phyloP scores from a whole-genome alignment of 1,140 invertebrate species.

The Eciton burchellii region DNA sequence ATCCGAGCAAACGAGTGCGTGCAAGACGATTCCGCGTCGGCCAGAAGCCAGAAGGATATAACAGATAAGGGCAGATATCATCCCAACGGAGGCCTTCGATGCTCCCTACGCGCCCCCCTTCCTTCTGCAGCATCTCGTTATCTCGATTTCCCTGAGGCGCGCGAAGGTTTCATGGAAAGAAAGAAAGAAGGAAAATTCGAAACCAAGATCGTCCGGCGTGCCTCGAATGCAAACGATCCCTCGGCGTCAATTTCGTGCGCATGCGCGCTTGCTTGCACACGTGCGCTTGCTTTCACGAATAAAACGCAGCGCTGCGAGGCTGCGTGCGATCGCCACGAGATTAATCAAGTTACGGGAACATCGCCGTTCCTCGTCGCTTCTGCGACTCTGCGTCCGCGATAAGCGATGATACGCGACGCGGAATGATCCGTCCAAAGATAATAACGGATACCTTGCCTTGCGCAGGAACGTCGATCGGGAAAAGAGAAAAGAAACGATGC shows the following conservation, averaged over 20 bases:
- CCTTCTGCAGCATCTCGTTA: not conserved
- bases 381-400: not conserved
- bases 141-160: not conserved
- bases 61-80: not conserved
- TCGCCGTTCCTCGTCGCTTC: not conserved
- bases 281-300: constrained; percentile 7
- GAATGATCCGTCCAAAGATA: not conserved
- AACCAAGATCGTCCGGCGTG: constrained; percentile 18
- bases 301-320: too few relatives aligned
- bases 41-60: constrained; percentile 4
- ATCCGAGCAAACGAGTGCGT: not conserved
- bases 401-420: not conserved
- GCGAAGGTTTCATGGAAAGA: constrained; percentile 14
- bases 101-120: not conserved
- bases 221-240: not conserved
- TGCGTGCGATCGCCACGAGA: too few relatives aligned
- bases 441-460: not conserved
- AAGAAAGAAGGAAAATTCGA: not conserved
- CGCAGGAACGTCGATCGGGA: not conserved
- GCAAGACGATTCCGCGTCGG: not conserved
- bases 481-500: too few relatives aligned
- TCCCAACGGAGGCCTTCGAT: not conserved
- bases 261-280: not conserved
- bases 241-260: constrained; percentile 16
- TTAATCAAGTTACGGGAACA: constrained; percentile 26